Evolutionary conservation across 2,888 invertebrate genomes (phyloP), one percentile per base, ranked within the genome.

Genomic region (Arge pagana): DNA sequence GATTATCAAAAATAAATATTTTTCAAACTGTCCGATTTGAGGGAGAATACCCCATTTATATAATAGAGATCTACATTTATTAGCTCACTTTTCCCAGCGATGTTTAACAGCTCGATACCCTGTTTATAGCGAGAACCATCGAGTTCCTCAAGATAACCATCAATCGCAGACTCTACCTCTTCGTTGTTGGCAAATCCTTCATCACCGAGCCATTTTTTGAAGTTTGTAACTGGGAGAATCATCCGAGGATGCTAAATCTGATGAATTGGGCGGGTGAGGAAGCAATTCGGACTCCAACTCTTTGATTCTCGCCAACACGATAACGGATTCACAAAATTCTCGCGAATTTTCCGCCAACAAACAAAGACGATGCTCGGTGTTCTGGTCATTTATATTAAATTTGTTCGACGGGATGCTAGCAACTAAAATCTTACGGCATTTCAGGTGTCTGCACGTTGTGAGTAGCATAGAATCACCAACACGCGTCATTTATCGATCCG

Each of bases 401-500:
- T n/a, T n/a, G n/a, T n/a, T n/a, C n/a, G n/a, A n/a, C n/a, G 36
- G 39, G 36, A 16, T 39, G 23, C 23, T 28, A 31, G 35, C 1
- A 11, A n/a, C n/a, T n/a, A n/a, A n/a, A n/a, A n/a, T n/a, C n/a
- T n/a, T n/a, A n/a, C n/a, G n/a, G n/a, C n/a, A n/a, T n/a, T n/a
- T n/a, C n/a, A n/a, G n/a, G n/a, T n/a, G n/a, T n/a, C n/a, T n/a
- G 6, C 19, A 42, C n/a, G 42, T 30, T 40, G 40, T 26, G 16
- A 23, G 42, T 5, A 30, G 45, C 35, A 45, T 33, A 31, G 15
- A 31, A 45, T n/a, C n/a, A n/a, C 45, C 33, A 45, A 35, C 33
- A 45, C 45, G 35, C 45, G 45, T 45, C 45, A 23, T 23, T 35
- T 67, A 70, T 64, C 62, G 57, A 55, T 48, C 60, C 57, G 15